Evolutionary conservation across 2,113 vertebrate species (phyloP), one percentile per base, ranked within the genome.

Genomic region (Brachionichthys hirsutus): DNA sequence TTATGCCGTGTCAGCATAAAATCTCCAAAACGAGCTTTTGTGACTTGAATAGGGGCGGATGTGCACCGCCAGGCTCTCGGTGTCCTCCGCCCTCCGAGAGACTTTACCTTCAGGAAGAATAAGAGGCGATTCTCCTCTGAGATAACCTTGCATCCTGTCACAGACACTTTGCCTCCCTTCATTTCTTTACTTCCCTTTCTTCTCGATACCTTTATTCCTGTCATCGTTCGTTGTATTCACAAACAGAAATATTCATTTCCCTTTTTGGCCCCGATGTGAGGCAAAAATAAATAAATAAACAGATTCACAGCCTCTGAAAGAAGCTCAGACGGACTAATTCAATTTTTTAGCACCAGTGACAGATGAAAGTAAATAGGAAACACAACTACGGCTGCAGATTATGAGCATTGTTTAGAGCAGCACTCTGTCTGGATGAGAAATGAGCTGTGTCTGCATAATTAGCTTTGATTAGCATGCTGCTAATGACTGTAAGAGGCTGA

Each of bases 11-110:
- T 67, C 84, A 81, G 87, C 85, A 80, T n/a, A 54, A 50, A 83
- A 81, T 82, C 80, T 85, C 45, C 30, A 85, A 86, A 84, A 87
- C 86, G 78, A 86, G 84, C 78, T 89, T 87, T 81, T 84, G 70
- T 75, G 78, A 80, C 68, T 78, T 77, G 73, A 75, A 75, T 9
- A 16, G 49, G 42, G 66, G 63, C 4, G 49, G 3, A 43, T 45
- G 42, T 19, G 49, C 62, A 62, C 56, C 0, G 52, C 63, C 70
- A 62, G 38, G 51, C n/a, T 35, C 70, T 72, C 30, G 16, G 47
- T 66, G 54, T 64, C 67, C 62, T 63, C 77, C 40, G 30, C 44
- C 1, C 20, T 45, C 38, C 46, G 35, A 42, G 44, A 61, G 43
- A 49, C 47, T 61, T 49, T n/a, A n/a, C 51, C 35, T 58, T 22